These are phyloP conservation scores for Lacerta bilineata DNA, from an alignment of 2,797 vertebrate species.

Conservation along the genomic window DNA sequence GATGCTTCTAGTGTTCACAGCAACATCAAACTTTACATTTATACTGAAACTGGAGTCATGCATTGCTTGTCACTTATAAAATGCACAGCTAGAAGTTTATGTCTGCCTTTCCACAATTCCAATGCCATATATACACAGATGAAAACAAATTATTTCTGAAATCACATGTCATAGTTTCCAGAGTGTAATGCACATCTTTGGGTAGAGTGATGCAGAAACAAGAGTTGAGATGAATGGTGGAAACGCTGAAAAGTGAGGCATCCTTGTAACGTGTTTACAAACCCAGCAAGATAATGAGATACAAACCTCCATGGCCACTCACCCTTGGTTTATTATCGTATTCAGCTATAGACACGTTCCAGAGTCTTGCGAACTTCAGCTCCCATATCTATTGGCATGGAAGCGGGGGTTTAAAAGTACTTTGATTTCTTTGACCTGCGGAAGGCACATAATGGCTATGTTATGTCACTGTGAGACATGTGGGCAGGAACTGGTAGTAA, in stretches of 20 bases:
- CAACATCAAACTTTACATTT: not conserved
- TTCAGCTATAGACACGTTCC: no score
- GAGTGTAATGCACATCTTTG: not conserved
- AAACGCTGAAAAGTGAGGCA: not conserved
- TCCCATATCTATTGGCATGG: not conserved
- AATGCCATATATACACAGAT: not conserved
- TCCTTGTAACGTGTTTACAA: not conserved
- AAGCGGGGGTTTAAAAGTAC: no score
- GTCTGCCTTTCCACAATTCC: not conserved
- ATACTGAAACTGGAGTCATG: not conserved
- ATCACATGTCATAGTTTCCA: not conserved
- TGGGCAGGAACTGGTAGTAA: no score
- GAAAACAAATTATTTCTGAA: not conserved
- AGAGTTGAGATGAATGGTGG: not conserved
- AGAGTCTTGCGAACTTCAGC: not conserved
- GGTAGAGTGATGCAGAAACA: not conserved
- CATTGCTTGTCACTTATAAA: not conserved
- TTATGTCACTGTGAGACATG: no score
- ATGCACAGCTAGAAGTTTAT: not conserved
- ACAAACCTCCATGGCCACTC: not conserved
- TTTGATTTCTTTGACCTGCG: no score
- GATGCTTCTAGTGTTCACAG: no score
- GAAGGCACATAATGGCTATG: no score
- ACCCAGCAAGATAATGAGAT: not conserved
- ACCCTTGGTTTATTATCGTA: not conserved